Base-by-base conservation (phyloP, 1,140 invertebrate genomes). In the Aphelenchoides avenae region DNA sequence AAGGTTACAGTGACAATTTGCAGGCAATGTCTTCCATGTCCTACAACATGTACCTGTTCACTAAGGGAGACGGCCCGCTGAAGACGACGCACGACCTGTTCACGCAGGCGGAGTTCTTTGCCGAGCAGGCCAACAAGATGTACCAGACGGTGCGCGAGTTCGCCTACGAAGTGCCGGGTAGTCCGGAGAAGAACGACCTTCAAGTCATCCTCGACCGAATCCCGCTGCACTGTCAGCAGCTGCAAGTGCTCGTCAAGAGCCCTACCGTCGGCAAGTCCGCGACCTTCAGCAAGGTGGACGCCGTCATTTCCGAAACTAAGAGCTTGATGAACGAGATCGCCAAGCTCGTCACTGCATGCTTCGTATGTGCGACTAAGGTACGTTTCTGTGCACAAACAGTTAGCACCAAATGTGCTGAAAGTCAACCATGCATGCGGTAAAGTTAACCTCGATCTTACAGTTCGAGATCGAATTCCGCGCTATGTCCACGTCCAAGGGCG, bases 81-180 rank as follows among this genome's bases (percentile, higher is more conserved):
- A 91, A 93, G 79, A 98, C 94, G 13, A 99, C 94, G 30, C 94
- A 98, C 58, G 94, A 98, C 81, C 83, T 99, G 41, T 99, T 98
- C 81, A 96, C 93, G 26, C 93, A 98, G 83, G 94, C 94, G 6
- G 93, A 98, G 81, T 97, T 97, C 82, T 97, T 98, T 82, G 91
- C 93, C 36, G 93, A 98, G 82, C 93, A 98, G 82, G 93, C 93
- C 15, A 96, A 96, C 81, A 87, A 93, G 82, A 84, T 98, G 71
- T 98, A 96, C 82, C 95, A 95, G 85, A 91, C 96, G 77, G 89
- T 98, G 63, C 83, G 91, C 77, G 91, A 96, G 81, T 99, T 98
- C 84, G 90, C 90, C 66, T 95, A 95, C 81, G 91, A 94, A 86
- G 91, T 97, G 53, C 93, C 93, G 53, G 86, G 87, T 51, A 91